Evolutionary conservation across 2,113 vertebrate genomes (phyloP), one percentile per base, ranked within the genome.

Genomic region (Lota lota): DNA sequence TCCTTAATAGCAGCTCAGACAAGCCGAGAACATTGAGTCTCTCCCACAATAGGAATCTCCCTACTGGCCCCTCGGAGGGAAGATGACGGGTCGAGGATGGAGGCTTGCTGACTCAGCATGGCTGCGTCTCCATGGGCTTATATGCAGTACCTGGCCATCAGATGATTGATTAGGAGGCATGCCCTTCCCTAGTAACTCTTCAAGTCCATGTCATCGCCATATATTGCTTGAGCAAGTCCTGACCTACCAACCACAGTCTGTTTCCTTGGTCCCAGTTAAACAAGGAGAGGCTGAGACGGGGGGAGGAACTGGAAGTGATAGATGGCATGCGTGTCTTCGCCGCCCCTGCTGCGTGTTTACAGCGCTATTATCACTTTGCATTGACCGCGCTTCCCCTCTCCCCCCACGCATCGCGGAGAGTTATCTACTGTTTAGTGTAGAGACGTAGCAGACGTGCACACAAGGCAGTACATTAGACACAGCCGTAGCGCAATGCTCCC

Each of bases 51-150:
- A 33, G 67, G 68, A 66, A 74, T 58, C 22, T 77, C 70, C 68
- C 40, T 40, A 47, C 61, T 71, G 61, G 50, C 72, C 80, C 80
- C 78, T 85, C 81, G 10, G 40, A 84, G 78, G 79, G 85, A 69
- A 47, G 80, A 74, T 80, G 86, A 88, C 79, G 84, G 83, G 79
- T 76, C 72, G 54, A 61, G 54, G 76, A 78, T 84, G 82, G 69
- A 73, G 79, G 76, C 73, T 62, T 84, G 81, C 86, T 89, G 88
- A 90, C 83, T 87, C 87, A 89, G 82, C 73, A n/a, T 86, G 75
- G 74, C 79, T 54, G 76, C 60, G 21, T 61, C 72, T 81, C 74
- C 40, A 11, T 8, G 76, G 85, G 80, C 85, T 86, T 87, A 11
- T 47, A 14, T 85, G 88, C 74, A 72, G 72, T 77, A 78, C 54